Percentiles rank a stretch among this genome's conserved stretches.
Evolutionary conservation across 2,888 invertebrate species (phyloP).

Genomic region (Invenusta paracnida): DNA sequence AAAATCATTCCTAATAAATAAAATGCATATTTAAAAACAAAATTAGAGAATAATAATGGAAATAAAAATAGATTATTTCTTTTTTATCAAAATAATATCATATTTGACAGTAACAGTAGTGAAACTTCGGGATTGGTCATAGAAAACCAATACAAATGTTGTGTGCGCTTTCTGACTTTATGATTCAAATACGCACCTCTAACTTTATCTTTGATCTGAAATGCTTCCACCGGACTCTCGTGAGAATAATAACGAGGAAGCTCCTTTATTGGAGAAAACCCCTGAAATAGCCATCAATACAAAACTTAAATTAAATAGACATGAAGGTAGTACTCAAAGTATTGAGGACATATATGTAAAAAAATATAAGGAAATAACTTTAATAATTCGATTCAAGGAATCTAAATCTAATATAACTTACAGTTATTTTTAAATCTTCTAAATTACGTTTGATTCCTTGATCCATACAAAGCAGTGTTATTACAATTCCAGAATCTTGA

Average conservation of each 20-base stretch:
- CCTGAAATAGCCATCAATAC: slow-evolving; percentile 47
- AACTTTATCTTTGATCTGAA: slow-evolving; percentile 55
- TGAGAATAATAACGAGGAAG: slow-evolving; percentile 53
- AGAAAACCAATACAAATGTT: too few relatives aligned
- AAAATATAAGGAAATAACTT: background rate
- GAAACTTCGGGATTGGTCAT: too few relatives aligned
- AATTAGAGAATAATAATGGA: background rate
- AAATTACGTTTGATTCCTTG: slow-evolving; percentile 75
- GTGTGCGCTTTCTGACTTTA: too few relatives aligned
- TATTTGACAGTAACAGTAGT: too few relatives aligned
- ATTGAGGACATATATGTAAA: too few relatives aligned
- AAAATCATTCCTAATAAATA: background rate
- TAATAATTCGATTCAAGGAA: background rate
- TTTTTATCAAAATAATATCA: too few relatives aligned
- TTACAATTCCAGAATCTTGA: slow-evolving; percentile 57
- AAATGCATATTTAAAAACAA: background rate
- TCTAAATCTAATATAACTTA: too few relatives aligned
- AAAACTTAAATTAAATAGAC: background rate
- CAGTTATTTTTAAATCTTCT: slow-evolving; percentile 80
- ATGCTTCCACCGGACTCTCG: slow-evolving; percentile 54
- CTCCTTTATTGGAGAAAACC: slow-evolving; percentile 55
- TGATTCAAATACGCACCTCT: slow-evolving; percentile 56
- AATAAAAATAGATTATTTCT: background rate
- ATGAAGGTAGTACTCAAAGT: background rate
- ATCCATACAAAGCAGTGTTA: slow-evolving; percentile 78